Base-by-base conservation (phyloP, 1,140 invertebrate genomes). In the Penaeus japonicus region DNA sequence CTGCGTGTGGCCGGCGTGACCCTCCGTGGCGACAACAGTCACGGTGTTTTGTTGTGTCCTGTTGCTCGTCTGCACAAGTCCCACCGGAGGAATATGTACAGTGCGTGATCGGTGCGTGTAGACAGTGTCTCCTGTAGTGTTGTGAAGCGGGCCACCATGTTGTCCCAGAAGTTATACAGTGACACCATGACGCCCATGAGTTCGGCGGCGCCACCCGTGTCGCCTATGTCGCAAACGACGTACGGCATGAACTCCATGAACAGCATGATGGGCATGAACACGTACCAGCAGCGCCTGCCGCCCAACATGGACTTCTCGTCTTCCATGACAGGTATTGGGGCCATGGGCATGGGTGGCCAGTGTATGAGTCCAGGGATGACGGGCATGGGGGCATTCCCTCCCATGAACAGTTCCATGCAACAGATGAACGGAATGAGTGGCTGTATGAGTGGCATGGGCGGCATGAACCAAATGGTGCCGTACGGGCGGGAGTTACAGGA, bases 401-500 rank as follows among this genome's bases (percentile, higher is more conserved):
- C 90, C 70, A 90, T 90, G 90, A 90, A 90, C 73, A 86, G 79
- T 18, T 83, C 90, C 77, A 90, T 90, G 90, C 90, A 89, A 79
- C 90, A 90, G 77, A 90, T 90, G 90, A 90, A 90, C 78, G 89
- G 90, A 53, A 90, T 90, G 90, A 87, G 90, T 59, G 90, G 90
- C 20, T 90, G 90, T 59, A 90, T 90, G 90, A 79, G 84, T 5
- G 87, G 86, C 39, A 90, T 90, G 90, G 86, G 90, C 77, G 78
- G 87, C 18, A 90, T 90, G 90, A 90, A 90, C 81, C 90, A 90
- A 79, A 90, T 88, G 86, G 86, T 88, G 32, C 78, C 78, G 18
- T 88, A 98, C 92, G 98, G 96, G 2, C 95, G 97, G 91, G 92
- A 96, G 65, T 97, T 96, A 96, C 96, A 97, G 92, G 97, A 97